Conservation (phyloP, 2,888 invertebrate species). For the Drosophila ezoana region DNA sequence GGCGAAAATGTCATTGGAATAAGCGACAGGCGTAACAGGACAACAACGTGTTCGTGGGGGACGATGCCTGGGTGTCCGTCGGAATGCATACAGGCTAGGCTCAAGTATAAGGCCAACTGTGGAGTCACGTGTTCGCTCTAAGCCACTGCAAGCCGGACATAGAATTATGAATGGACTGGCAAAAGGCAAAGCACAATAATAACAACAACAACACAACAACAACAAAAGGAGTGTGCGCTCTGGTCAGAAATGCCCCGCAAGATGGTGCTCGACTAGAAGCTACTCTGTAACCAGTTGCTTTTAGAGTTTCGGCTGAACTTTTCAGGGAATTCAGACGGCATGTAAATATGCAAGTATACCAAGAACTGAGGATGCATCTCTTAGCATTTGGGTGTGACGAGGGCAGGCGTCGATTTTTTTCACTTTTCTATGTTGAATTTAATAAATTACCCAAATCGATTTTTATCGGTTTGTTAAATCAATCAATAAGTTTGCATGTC, state of each 20-base stretch:
- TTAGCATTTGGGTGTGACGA: too few species aligned
- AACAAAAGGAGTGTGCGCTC: neutral
- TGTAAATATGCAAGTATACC: too few species aligned
- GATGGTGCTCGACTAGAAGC: neutral
- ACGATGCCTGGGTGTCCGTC: slow-evolving; percentile 9
- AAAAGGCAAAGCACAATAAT: slow-evolving; percentile 35
- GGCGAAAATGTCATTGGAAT: slow-evolving; percentile 44
- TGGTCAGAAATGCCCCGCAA: too few species aligned
- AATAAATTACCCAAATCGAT: too few species aligned
- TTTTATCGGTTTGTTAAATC: neutral
- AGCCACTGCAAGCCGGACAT: slow-evolving; percentile 47
- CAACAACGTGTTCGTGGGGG: slow-evolving; percentile 38
- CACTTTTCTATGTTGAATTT: too few species aligned
- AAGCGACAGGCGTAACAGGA: slow-evolving; percentile 26
- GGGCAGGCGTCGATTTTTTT: too few species aligned
- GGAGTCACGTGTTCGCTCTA: slow-evolving; percentile 47
- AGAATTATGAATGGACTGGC: slow-evolving; percentile 66
- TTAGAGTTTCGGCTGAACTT: too few species aligned
- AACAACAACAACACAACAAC: neutral
- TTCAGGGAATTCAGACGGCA: too few species aligned
- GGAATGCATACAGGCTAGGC: slow-evolving; percentile 5
- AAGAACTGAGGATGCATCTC: too few species aligned
- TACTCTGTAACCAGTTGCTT: too few species aligned
- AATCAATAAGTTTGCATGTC: too few species aligned
- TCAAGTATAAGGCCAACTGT: slow-evolving; percentile 42